Conservation (phyloP, 2,888 invertebrate species). For the Podabrus alpinus region DNA sequence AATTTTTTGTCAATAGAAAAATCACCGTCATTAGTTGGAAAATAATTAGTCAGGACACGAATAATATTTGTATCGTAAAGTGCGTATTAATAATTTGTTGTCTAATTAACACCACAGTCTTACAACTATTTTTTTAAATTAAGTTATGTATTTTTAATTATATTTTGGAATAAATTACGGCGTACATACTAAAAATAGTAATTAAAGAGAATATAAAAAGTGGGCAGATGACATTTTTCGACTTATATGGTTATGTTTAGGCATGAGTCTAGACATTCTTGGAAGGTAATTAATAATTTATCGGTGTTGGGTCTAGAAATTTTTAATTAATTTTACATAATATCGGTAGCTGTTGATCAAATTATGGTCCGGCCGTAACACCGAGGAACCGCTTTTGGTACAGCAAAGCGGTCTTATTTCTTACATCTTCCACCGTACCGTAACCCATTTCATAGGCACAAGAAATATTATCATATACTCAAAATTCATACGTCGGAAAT, state of each 20-base stretch:
- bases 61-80: neutral
- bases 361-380: constrained; percentile 10
- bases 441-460: constrained; percentile 23
- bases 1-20: neutral
- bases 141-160: neutral
- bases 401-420: neutral
- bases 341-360: constrained; percentile 23
- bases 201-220: neutral
- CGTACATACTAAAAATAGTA: neutral
- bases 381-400: neutral
- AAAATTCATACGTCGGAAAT: constrained; percentile 28
- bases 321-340: constrained; percentile 27
- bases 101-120: neutral
- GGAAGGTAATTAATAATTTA: constrained; percentile 18
- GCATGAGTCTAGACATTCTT: neutral
- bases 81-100: neutral
- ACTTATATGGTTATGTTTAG: neutral
- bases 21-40: neutral
- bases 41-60: neutral
- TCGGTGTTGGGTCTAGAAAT: constrained; percentile 8
- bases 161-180: neutral
- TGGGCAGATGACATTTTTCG: constrained; percentile 5
- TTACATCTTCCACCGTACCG: neutral
- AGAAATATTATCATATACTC: constrained; percentile 24
- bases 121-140: neutral